Percentiles rank a stretch among this genome's conserved stretches.
Evolutionary conservation across 53 echinoderm and acorn worm species (phyloP).

Genomic region (Luidia sarsii): DNA sequence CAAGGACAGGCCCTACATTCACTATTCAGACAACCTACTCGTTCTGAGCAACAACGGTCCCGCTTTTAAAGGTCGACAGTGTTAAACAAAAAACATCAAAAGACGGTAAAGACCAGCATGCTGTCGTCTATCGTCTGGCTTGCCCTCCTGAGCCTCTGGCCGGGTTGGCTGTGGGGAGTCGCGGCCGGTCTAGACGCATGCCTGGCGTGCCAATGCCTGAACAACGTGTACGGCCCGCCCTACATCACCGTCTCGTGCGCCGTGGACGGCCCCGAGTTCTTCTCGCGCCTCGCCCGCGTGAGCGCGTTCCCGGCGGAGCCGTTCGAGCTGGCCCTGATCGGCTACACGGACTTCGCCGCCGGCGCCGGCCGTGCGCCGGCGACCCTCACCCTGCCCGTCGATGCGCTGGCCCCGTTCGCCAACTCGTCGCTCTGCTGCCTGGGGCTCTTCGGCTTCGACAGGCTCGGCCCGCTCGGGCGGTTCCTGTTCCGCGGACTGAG

Average conservation of each 20-base stretch:
- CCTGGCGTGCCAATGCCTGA: neutral
- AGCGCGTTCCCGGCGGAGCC: slow-evolving; percentile 19
- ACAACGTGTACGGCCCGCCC: neutral
- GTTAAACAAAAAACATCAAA: no score
- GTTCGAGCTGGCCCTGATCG: slow-evolving; percentile 12
- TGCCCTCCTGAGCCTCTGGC: no score
- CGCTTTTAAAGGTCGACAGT: no score
- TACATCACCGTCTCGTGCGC: neutral
- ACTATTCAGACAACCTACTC: no score
- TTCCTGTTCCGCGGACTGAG: slow-evolving; percentile 3
- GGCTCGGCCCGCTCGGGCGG: neutral
- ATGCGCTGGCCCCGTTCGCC: slow-evolving; percentile 16
- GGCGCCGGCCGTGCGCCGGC: neutral
- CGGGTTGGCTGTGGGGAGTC: no score
- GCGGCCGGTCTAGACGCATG: no score
- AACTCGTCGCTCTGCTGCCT: slow-evolving; percentile 3
- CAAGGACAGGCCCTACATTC: no score
- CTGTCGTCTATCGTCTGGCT: no score
- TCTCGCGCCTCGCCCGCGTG: slow-evolving; percentile 5
- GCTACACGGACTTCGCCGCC: neutral
- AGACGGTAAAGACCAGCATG: no score
- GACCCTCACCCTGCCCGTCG: no score
- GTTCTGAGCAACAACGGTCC: no score
- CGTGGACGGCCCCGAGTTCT: slow-evolving; percentile 19
- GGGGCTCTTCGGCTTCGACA: slow-evolving; percentile 5